Base-by-base conservation (phyloP, 2,113 vertebrate species). In the Hiodon tergisus region DNA sequence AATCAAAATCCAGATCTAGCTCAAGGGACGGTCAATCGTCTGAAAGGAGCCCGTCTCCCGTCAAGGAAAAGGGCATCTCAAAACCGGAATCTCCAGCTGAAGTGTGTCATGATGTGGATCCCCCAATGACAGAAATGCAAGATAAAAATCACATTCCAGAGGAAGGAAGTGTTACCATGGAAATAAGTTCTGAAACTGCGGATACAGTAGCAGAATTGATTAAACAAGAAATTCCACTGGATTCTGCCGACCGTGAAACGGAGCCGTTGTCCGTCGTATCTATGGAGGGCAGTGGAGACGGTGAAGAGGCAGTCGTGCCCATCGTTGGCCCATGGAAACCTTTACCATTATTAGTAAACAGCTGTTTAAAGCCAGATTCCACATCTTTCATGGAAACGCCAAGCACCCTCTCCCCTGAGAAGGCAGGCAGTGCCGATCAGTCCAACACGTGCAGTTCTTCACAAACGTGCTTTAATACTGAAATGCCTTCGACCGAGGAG, bases 261-360 rank as follows among this genome's bases (percentile, higher is more conserved):
- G 31, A 59, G 13, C 9, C 10, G n/a, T 53, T 14, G 4, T 58
- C 68, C 16, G 31, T 4, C 54, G 8, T 70, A 11, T 47, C 67
- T 71, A 48, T 66, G 51, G 75, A 71, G 50, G 46, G 55, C 16
- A 75, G 65, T 17, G 54, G 9, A 13, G 63, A 72, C 47, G 48
- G 59, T 10, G 82, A 55, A 62, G 77, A 85, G 78, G 78, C 50
- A 77, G 82, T 3, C 73, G 74, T 67, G 54, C 60, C 46, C 16
- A 5, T 72, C 76, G 51, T 73, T 84, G 87, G 83, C 82, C 52
- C 50, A 6, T 87, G 82, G 86, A 89, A 86, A 74, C 85, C 86
- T 0, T 5, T 87, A 50, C 70, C 78, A 6, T 60, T 79, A 68
- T 82, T 77, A 52, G 69, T 52, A 61, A 69, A 31, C 59, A 3